These are phyloP conservation scores for Daphoenositta chrysoptera DNA, from an alignment of 2,113 vertebrate genomes.

Conservation along the genomic window DNA sequence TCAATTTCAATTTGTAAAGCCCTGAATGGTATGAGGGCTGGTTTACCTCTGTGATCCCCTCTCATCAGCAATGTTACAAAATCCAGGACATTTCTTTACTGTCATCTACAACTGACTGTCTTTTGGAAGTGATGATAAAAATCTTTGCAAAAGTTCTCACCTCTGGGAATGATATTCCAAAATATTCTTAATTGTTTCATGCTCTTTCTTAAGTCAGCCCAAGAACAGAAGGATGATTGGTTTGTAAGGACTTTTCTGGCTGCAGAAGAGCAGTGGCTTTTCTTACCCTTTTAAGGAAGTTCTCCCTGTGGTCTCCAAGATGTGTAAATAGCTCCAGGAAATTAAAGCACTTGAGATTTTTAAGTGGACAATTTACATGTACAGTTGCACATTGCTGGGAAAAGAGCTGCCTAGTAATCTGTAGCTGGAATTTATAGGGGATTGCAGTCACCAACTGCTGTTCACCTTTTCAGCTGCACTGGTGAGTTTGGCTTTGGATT, in stretches of 20 bases:
- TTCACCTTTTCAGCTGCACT: neutral
- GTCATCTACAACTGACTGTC: neutral
- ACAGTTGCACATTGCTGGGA: neutral
- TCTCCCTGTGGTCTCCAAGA: neutral
- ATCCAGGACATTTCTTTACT: neutral
- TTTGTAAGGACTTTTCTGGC: neutral
- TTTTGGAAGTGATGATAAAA: neutral
- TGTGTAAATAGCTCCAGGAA: constrained; percentile 19
- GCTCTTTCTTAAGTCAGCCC: neutral
- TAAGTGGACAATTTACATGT: neutral
- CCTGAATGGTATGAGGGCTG: neutral
- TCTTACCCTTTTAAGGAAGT: constrained; percentile 53
- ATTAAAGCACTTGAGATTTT: constrained; percentile 22
- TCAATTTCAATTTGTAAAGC: neutral
- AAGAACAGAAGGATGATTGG: neutral
- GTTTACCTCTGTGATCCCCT: neutral
- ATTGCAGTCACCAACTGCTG: neutral
- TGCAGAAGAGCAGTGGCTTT: constrained; percentile 8
- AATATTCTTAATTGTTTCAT: neutral
- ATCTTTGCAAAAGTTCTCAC: neutral
- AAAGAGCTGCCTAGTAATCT: neutral
- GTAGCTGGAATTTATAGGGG: neutral
- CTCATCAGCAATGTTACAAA: neutral
- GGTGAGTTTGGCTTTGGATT: neutral
- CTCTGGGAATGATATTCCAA: neutral